Percentiles rank a stretch among this genome's conserved stretches.
Evolutionary conservation across 2,113 vertebrate genomes (phyloP).

Genomic region (Spheniscus mendiculus): DNA sequence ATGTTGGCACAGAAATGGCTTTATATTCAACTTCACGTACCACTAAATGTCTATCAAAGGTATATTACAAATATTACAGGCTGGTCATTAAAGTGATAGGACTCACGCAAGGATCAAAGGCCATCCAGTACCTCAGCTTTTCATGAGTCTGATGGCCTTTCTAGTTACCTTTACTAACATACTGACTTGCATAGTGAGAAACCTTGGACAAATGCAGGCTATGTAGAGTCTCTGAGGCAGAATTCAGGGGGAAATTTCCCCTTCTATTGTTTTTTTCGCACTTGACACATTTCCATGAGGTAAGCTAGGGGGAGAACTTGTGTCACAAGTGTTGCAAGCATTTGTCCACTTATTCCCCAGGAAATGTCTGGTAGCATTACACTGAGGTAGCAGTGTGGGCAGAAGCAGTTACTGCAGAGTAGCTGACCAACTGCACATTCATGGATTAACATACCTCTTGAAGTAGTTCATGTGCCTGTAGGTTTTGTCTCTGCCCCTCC

Average conservation of each 20-base stretch:
- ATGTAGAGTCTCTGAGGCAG: not conserved
- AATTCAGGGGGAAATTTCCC: not conserved
- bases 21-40: not conserved
- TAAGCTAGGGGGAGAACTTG: conserved; percentile 3
- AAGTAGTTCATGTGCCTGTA: not conserved
- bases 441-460: not conserved
- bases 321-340: not conserved
- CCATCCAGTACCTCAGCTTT: not conserved
- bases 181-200: not conserved
- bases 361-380: fast-evolving
- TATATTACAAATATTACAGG: not conserved
- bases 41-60: not conserved
- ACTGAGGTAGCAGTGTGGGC: not conserved
- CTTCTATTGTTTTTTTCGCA: not conserved
- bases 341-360: not conserved
- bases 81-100: not conserved
- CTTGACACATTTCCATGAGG: not conserved
- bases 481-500: not conserved
- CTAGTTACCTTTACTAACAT: not conserved
- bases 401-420: not conserved
- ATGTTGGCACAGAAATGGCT: not conserved
- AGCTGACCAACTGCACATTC: not conserved
- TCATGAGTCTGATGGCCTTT: not conserved
- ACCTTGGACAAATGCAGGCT: not conserved
- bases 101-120: not conserved